Conservation (phyloP, 2,797 vertebrate species). For the Carcharodon carcharias region DNA sequence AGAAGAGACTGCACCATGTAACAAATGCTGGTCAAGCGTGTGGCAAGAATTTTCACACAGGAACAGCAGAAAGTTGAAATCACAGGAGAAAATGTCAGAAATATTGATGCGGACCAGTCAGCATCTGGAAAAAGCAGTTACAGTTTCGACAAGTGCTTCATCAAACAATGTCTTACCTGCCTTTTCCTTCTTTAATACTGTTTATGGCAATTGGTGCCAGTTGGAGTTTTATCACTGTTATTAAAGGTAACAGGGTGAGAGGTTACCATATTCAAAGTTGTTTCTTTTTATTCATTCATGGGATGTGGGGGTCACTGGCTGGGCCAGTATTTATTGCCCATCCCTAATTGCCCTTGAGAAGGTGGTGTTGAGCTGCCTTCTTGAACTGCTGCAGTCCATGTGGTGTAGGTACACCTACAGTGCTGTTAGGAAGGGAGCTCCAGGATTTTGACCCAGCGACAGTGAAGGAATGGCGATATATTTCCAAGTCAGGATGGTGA, state of each 20-base stretch:
- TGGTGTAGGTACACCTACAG: too few species aligned
- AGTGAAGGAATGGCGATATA: too few species aligned
- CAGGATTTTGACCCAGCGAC: too few species aligned
- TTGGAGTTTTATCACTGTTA: not conserved
- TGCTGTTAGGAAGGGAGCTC: too few species aligned
- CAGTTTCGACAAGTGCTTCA: not conserved
- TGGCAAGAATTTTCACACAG: not conserved
- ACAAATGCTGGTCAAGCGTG: not conserved
- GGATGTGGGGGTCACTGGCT: too few species aligned
- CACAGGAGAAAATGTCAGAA: not conserved
- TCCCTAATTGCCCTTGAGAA: too few species aligned
- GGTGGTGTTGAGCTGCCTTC: too few species aligned
- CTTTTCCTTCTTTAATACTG: not conserved
- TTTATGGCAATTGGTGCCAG: not conserved
- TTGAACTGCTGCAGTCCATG: too few species aligned
- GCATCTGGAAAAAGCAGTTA: not conserved
- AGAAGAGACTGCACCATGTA: not conserved
- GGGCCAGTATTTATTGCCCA: too few species aligned
- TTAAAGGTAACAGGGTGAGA: not conserved
- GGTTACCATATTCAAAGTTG: not conserved
- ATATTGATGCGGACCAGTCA: not conserved
- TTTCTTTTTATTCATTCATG: too few species aligned
- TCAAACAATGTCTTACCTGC: not conserved
- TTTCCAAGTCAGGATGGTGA: too few species aligned
- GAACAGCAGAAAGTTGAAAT: not conserved